Evolutionary conservation across 2,888 invertebrate genomes (phyloP), one percentile per base, ranked within the genome.

Genomic region (Yponomeuta cagnagella): DNA sequence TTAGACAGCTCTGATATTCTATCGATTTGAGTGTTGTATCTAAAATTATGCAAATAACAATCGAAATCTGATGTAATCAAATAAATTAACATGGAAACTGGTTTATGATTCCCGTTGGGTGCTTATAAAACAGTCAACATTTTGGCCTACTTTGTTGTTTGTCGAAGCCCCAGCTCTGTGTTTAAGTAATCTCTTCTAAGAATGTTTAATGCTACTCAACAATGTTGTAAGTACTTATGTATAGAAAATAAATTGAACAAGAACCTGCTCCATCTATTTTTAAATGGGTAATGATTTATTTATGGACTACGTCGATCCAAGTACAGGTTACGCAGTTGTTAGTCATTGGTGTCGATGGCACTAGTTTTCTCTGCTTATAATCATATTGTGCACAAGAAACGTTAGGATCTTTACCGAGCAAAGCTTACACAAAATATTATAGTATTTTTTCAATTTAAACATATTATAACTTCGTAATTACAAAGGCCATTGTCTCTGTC

Each of bases 401-500:
- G 52, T 58, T 52, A 52, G 52, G 52, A 52, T 52, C 52, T 6
- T 52, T 52, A 52, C 10, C 52, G 10, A 52, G 12, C 52, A 52
- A 52, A 52, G 12, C 10, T 10, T 52, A 52, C 52, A 52, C 52
- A 3, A 15, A 58, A 12, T 52, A 52, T 52, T 58, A 15, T 4
- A 58, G 15, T 58, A 58, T 58, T 58, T 58, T 15, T 15, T 5
- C 6, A 15, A 15, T 15, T 30, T 65, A 33, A 31, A 65, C 65
- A 58, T 58, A 4, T 10, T 6, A 52, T 58, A 58, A 15, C 10
- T 52, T 12, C 10, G 15, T 58, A 58, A 58, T 58, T 58, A 12
- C 65, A 65, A 30, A 65, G 23, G 23, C 33, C 65, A 65, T 65
- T 65, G 65, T 65, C 65, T 6, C 65, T 30, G 30, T 65, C 65